Conservation (phyloP, 2,888 invertebrate genomes). For the Caenorhabditis macrosperma region DNA sequence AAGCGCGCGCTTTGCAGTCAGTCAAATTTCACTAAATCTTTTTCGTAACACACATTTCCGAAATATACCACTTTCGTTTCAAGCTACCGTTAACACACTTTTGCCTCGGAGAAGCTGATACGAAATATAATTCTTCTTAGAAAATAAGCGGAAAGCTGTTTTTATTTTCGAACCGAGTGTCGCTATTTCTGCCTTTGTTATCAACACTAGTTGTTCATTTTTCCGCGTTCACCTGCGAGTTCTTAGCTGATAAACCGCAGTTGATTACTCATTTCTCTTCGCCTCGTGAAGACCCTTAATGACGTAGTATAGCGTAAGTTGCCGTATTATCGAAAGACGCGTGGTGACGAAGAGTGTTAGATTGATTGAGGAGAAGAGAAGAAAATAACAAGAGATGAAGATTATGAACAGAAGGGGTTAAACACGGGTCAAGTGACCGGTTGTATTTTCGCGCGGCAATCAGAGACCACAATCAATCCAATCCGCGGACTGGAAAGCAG, state of each 20-base stretch:
- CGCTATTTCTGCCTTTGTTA: background rate
- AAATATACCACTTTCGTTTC: no score
- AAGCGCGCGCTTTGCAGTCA: no score
- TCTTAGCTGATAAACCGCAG: background rate
- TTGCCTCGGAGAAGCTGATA: no score
- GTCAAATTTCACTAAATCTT: no score
- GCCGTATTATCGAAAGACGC: background rate
- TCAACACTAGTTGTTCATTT: background rate
- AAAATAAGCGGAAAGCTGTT: background rate
- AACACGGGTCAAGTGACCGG: conserved; percentile 4
- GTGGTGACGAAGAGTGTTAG: background rate
- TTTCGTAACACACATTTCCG: no score
- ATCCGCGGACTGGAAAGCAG: background rate
- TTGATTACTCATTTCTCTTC: background rate
- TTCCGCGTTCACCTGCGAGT: background rate
- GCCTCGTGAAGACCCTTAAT: background rate
- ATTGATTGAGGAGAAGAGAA: background rate
- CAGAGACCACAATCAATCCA: conserved; percentile 8
- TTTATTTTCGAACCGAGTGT: background rate
- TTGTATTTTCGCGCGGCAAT: conserved; percentile 10
- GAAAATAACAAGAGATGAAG: background rate
- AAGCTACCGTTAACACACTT: no score
- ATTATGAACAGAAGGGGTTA: background rate
- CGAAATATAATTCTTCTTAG: no score
- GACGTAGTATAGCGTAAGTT: background rate